Conservation (phyloP, 2,113 vertebrate genomes). For the Nannobrachium achirus region DNA sequence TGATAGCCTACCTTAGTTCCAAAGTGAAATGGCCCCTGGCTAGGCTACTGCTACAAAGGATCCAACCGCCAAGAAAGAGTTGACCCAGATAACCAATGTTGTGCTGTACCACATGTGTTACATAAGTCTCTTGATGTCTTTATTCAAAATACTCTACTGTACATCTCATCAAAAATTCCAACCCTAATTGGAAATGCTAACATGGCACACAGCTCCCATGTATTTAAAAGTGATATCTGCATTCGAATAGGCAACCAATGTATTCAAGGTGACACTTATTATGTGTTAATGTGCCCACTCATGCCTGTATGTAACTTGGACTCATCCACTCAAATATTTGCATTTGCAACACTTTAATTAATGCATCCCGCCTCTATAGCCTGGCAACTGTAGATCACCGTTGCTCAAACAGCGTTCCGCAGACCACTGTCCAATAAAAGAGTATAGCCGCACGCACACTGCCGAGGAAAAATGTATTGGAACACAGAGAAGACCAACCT, state of each 20-base stretch:
- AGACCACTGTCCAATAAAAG: too few species aligned
- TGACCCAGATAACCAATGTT: slow-evolving; percentile 3
- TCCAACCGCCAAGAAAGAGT: background rate
- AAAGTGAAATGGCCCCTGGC: too few species aligned
- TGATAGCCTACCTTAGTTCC: too few species aligned
- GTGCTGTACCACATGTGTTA: background rate
- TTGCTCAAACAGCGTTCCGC: too few species aligned
- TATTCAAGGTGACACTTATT: slow-evolving; percentile 23
- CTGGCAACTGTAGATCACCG: too few species aligned
- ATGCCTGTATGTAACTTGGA: slow-evolving; percentile 13
- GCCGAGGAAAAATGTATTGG: too few species aligned
- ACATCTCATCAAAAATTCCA: slow-evolving; percentile 36
- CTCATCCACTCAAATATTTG: background rate
- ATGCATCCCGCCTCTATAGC: too few species aligned
- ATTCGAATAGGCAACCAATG: slow-evolving; percentile 20
- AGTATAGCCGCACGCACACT: too few species aligned
- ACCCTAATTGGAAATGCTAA: slow-evolving; percentile 31
- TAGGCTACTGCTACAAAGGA: background rate
- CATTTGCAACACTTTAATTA: background rate
- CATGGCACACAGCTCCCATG: slow-evolving; percentile 22
- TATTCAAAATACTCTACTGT: background rate
- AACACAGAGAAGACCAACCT: too few species aligned
- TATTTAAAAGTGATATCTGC: slow-evolving; percentile 47
- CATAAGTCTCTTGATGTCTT: background rate
- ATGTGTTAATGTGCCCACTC: slow-evolving; percentile 16